Base-by-base conservation (phyloP, 1,140 invertebrate genomes). In the Drosophila parabipectinata region DNA sequence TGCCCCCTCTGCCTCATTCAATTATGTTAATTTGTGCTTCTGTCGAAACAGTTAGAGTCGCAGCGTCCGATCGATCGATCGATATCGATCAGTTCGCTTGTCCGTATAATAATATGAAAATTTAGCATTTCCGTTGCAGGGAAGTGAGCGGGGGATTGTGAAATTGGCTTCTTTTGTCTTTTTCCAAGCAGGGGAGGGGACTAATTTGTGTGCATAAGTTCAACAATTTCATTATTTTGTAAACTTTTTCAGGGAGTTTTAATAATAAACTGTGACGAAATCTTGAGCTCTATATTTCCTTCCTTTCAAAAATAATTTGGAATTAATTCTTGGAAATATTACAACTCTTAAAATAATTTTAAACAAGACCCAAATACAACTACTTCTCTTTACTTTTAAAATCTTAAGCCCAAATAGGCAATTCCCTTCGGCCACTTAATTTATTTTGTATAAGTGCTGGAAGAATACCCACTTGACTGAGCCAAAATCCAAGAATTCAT, bases 61-160 rank as follows among this genome's bases (percentile, higher is more conserved):
- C 51, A 37, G 54, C 21, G 30, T 21, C 24, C 15, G 14, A 52
- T 41, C 73, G 47, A 52, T 41, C 73, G 47, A 74, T 79, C 72
- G 77, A 67, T 77, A 79, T 72, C 63, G 72, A 76, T 76, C 66
- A 62, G 66, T 72, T 61, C 63, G 63, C 56, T 61, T 61, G 63
- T 80, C 67, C 82, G 82, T 87, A 87, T 87, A 88, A 87, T 87
- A 88, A 88, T 88, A 88, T 87, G 83, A 88, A 83, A 83, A 88
- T 87, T 88, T 88, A 87, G 75, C 83, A 88, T 87, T 87, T 87
- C 83, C 83, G 83, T 77, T 87, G 72, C 54, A 47, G 37, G 3
- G 50, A 24, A 52, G 57, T 7, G 30, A 68, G 64, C 52, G 64
- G 47, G 60, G 72, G 21, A 67, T 87, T 88, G 76, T 72, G 83